phyloP scores from a whole-genome alignment of 2,888 invertebrate species.

The Temnothorax rugatulus region DNA sequence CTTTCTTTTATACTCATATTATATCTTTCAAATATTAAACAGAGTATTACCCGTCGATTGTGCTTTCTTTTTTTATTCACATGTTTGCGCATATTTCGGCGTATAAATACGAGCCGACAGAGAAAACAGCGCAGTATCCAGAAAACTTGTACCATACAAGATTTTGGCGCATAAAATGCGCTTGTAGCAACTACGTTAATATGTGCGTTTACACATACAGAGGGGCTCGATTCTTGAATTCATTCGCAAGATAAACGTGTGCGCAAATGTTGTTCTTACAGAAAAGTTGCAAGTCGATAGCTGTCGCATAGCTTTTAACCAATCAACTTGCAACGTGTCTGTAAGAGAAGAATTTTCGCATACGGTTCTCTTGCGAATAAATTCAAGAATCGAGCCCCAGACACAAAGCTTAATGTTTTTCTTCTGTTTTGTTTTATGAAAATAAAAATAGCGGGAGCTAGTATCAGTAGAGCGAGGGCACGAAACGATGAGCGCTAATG shows the following conservation, averaged over 20 bases:
- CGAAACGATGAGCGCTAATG: constrained; percentile 15
- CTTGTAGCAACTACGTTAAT: constrained; percentile 19
- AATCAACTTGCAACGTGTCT: no score
- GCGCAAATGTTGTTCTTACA: no score
- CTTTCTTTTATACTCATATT: neutral
- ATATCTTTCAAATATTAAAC: neutral
- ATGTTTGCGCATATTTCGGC: neutral
- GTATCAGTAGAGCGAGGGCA: neutral
- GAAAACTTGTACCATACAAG: neutral
- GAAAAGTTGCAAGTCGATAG: no score
- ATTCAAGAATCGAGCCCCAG: no score
- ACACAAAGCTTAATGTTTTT: constrained; percentile 37
- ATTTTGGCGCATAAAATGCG: neutral
- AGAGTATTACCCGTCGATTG: neutral
- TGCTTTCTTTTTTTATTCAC: neutral
- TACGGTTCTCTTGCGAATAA: no score
- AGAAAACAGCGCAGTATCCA: neutral
- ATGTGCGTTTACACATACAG: constrained; percentile 14
- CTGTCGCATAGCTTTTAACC: no score
- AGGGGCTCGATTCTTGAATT: no score
- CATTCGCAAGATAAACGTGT: no score
- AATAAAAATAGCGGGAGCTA: neutral
- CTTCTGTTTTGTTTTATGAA: neutral
- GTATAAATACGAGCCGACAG: constrained; percentile 29
- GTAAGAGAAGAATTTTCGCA: no score